Evolutionary conservation across 1,140 invertebrate species (phyloP), one percentile per base, ranked within the genome.

Genomic region (Piezodorus guildinii): DNA sequence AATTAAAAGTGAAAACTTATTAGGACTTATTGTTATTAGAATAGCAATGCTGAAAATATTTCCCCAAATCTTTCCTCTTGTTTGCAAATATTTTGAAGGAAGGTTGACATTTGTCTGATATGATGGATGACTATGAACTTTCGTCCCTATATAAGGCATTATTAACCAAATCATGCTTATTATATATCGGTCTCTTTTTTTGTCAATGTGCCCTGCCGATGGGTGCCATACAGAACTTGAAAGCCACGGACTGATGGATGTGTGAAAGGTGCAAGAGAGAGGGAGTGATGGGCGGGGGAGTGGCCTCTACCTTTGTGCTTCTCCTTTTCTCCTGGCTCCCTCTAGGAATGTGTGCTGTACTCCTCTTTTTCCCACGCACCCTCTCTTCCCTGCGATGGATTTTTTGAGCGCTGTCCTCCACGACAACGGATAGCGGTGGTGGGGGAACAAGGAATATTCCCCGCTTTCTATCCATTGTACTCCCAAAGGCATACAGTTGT

Each of bases 301-400:
- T 23, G 52, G 14, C 52, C 23, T 56, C 52, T 56, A 17, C 46
- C 46, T 19, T 49, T 49, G 46, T 49, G 16, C 52, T 23, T 56
- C 52, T 56, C 23, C 52, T 56, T 56, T 56, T 56, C 52, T 56
- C 52, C 52, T 10, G 19, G 52, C 14, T 23, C 52, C 52, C 52
- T 25, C 23, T 15, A 56, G 52, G 52, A 56, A 56, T 56, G 52
- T 23, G 52, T 56, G 52, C 52, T 56, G 17, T 56, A 56, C 52
- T 56, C 52, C 52, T 56, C 52, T 56, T 56, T 56, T 56, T 56
- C 52, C 52, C 52, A 56, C 52, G 52, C 52, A 56, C 52, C 52
- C 52, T 23, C 52, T 25, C 52, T 8, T 56, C 23, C 27, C 6
- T 23, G 52, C 46, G 52, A 25, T 23, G 52, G 52, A 56, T 56